Percentiles rank a stretch among this genome's conserved stretches.
phyloP scores from a whole-genome alignment of 2,113 vertebrate genomes.

The Nothobranchius kuhntae region DNA sequence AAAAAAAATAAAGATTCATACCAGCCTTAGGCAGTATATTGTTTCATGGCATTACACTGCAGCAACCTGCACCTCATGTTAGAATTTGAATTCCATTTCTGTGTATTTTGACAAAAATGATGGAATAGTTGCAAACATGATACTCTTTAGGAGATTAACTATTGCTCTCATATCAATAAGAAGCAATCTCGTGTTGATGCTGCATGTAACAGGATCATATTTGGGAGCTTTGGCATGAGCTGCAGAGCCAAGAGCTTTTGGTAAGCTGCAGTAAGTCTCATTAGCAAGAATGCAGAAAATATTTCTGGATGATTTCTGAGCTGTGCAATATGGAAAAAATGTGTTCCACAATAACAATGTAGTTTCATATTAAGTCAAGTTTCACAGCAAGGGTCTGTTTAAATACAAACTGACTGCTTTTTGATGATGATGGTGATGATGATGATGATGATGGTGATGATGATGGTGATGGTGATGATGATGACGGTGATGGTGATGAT shows the following conservation, averaged over 20 bases:
- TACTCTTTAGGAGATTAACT: slow-evolving; percentile 14
- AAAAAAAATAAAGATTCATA: slow-evolving; percentile 43
- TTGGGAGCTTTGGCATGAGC: neutral
- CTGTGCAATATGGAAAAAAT: too few relatives aligned
- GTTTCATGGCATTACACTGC: slow-evolving; percentile 41
- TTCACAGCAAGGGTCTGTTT: too few relatives aligned
- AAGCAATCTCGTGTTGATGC: slow-evolving; percentile 11
- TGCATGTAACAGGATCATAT: slow-evolving; percentile 22
- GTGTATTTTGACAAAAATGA: slow-evolving; percentile 17
- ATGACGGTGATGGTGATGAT: too few relatives aligned
- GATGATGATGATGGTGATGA: too few relatives aligned
- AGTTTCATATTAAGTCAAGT: too few relatives aligned
- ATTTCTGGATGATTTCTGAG: rapidly evolving
- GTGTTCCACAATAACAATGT: too few relatives aligned
- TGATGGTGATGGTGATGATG: too few relatives aligned
- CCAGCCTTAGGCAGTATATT: slow-evolving; percentile 42
- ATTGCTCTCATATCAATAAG: slow-evolving; percentile 32
- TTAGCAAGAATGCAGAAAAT: rapidly evolving
- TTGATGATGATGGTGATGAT: too few relatives aligned
- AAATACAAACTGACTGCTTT: too few relatives aligned
- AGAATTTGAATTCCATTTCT: slow-evolving; percentile 27
- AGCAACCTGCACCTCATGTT: slow-evolving; percentile 9
- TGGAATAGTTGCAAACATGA: slow-evolving; percentile 23
- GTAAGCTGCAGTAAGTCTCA: neutral
- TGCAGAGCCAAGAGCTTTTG: neutral